phyloP scores from a whole-genome alignment of 2,888 invertebrate species.

The Mechanitis messenoides region DNA sequence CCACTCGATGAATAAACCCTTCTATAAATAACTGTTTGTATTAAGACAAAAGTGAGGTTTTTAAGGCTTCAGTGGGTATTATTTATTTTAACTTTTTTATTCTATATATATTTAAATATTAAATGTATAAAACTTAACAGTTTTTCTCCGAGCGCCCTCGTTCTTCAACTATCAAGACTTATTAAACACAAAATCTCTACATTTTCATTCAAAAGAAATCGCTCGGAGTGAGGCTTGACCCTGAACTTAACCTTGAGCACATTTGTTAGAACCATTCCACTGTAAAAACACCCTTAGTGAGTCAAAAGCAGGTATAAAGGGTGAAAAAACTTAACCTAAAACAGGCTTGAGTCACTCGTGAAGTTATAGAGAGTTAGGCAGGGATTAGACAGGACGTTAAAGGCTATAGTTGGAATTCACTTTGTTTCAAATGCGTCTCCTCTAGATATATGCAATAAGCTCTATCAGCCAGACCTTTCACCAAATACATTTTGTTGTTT shows the following conservation, averaged over 20 bases:
- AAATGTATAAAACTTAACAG: constrained; percentile 1
- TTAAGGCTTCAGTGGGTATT: no score
- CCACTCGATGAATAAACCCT: no score
- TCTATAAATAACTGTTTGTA: no score
- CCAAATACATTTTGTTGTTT: no score
- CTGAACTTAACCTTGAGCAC: constrained; percentile 24
- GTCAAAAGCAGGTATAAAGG: constrained; percentile 16
- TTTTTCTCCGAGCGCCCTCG: neutral
- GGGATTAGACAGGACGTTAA: neutral
- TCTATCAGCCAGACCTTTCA: no score
- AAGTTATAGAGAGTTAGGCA: neutral
- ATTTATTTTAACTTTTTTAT: no score
- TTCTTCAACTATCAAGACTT: constrained; percentile 12
- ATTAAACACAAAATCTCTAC: constrained; percentile 18
- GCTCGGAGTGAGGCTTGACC: constrained; percentile 25
- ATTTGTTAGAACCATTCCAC: constrained; percentile 22
- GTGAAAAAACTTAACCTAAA: constrained; percentile 13
- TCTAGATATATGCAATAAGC: neutral
- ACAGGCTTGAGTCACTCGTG: constrained; percentile 1
- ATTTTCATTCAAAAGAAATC: constrained; percentile 24
- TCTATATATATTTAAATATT: neutral
- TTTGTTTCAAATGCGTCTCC: neutral
- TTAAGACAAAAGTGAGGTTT: no score
- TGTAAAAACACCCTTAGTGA: constrained; percentile 18
- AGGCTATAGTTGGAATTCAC: no score